phyloP scores from a whole-genome alignment of 2,797 vertebrate species.

The Anolis apletophallus region DNA sequence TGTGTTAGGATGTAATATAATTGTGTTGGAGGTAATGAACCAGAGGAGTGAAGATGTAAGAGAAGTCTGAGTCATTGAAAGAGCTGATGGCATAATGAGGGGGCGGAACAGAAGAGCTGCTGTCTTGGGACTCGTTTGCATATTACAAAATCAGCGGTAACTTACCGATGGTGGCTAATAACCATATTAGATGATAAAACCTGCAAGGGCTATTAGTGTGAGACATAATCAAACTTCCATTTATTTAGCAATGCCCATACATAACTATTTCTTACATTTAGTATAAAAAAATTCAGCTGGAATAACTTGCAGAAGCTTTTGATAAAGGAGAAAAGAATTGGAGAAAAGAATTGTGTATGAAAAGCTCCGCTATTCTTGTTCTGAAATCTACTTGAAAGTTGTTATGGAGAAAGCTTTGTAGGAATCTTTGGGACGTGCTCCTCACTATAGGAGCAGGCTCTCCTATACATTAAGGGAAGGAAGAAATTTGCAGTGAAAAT shows the following conservation, averaged over 20 bases:
- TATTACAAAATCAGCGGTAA: constrained; percentile 29
- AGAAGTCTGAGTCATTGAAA: constrained; percentile 71
- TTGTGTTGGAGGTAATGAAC: constrained; percentile 70
- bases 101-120: constrained; percentile 51
- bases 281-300: not conserved
- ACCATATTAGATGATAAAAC: constrained; percentile 4
- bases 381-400: not conserved
- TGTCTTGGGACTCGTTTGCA: constrained; percentile 36
- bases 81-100: constrained; percentile 50
- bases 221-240: not conserved
- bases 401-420: not conserved
- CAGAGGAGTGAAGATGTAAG: constrained; percentile 71
- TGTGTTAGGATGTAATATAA: constrained; percentile 43
- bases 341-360: not conserved
- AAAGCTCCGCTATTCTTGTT: not conserved
- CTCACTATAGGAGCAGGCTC: not conserved
- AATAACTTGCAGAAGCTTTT: not conserved
- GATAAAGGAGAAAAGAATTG: too few relatives aligned
- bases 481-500: not conserved
- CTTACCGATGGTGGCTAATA: not conserved
- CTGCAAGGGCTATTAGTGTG: not conserved
- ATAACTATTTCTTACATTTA: not conserved
- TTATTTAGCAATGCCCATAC: not conserved
- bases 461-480: not conserved
- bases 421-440: not conserved